Percentiles rank a stretch among this genome's conserved stretches.
Conservation (phyloP, 2,797 vertebrate genomes). For the Channallabes apus region DNA sequence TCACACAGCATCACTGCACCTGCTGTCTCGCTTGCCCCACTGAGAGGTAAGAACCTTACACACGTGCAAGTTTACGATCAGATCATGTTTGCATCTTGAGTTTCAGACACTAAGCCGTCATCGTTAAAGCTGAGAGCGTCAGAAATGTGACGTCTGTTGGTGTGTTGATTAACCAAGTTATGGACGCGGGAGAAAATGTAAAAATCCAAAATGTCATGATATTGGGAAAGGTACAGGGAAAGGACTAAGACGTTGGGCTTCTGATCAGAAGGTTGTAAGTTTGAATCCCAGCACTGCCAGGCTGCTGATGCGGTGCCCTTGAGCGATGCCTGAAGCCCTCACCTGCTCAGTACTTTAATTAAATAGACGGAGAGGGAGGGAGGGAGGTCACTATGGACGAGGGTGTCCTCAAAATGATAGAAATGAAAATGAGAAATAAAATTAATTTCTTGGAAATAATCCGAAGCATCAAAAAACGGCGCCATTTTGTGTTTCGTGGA, state of each 20-base stretch:
- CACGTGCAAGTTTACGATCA: not conserved
- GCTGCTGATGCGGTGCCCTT: not conserved
- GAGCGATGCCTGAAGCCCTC: not conserved
- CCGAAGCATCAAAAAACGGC: not conserved
- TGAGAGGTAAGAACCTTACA: slow-evolving; percentile 36
- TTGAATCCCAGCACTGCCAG: not conserved
- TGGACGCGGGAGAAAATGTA: too few species aligned
- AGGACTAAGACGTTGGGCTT: not conserved
- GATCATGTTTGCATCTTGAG: not conserved
- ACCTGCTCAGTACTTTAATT: not conserved
- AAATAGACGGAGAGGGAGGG: too few species aligned
- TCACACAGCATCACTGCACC: slow-evolving; percentile 58
- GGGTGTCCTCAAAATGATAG: not conserved
- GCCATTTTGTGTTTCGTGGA: not conserved
- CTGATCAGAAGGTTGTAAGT: not conserved
- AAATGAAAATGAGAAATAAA: not conserved
- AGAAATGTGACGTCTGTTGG: not conserved
- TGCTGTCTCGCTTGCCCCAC: slow-evolving; percentile 71
- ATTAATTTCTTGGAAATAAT: not conserved
- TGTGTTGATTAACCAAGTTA: too few species aligned
- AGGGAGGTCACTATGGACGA: too few species aligned
- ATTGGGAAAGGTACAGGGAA: too few species aligned
- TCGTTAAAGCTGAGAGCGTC: not conserved
- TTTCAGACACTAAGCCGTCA: not conserved
- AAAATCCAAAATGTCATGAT: too few species aligned